These are phyloP conservation scores for Aphidius colemani DNA, from an alignment of 2,888 invertebrate species.

Conservation along the genomic window DNA sequence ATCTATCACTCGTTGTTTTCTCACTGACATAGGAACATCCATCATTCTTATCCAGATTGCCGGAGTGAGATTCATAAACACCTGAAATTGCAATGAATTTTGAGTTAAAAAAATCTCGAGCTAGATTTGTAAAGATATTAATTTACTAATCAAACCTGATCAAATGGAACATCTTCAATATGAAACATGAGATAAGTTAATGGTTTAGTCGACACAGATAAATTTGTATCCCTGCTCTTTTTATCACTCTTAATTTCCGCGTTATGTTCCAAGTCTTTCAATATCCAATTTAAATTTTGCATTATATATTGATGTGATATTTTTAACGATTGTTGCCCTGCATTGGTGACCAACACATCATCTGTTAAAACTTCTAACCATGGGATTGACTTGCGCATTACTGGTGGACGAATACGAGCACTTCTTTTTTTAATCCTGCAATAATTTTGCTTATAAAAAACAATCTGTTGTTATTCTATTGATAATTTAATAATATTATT, in stretches of 20 bases:
- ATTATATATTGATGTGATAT: constrained; percentile 70
- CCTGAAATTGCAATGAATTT: constrained; percentile 47
- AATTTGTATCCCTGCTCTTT: constrained; percentile 30
- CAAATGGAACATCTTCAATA: constrained; percentile 75
- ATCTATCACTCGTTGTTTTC: constrained; percentile 59
- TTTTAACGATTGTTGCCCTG: constrained; percentile 56
- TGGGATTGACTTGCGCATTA: constrained; percentile 40
- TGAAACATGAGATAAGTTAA: constrained; percentile 80
- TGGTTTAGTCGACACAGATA: constrained; percentile 52
- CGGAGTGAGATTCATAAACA: constrained; percentile 61
- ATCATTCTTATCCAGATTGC: constrained; percentile 63
- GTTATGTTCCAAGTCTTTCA: constrained; percentile 58
- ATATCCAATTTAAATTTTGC: constrained; percentile 71
- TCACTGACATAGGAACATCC: constrained; percentile 61
- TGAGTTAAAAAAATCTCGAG: neutral
- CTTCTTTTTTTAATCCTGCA: constrained; percentile 33
- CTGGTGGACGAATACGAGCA: constrained; percentile 11
- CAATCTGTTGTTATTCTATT: neutral
- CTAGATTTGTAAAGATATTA: neutral
- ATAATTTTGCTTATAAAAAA: neutral
- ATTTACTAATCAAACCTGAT: constrained; percentile 66
- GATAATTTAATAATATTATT: neutral
- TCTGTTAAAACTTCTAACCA: constrained; percentile 55
- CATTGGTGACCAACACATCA: constrained; percentile 52
- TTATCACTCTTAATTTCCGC: constrained; percentile 43